Conservation (phyloP, 2,888 invertebrate species). For the Bombylius discolor region DNA sequence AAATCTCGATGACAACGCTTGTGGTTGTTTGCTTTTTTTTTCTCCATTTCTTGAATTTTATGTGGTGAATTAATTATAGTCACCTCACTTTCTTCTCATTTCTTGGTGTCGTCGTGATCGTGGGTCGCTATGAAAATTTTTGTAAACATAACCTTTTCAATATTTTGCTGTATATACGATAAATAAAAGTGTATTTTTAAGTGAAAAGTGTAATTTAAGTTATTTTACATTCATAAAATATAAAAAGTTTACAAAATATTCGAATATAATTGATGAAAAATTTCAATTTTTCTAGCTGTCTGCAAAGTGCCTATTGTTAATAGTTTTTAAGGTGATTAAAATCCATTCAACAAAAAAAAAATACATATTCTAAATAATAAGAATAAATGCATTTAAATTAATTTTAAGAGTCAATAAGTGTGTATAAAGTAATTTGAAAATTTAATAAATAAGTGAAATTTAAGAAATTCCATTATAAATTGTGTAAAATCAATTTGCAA, state of each 20-base stretch:
- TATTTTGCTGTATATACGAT: constrained; percentile 9
- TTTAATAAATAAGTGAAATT: too few species aligned
- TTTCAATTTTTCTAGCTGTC: constrained; percentile 2
- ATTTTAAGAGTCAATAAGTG: too few species aligned
- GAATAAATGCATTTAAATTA: too few species aligned
- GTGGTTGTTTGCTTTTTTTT: too few species aligned
- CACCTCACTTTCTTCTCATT: too few species aligned
- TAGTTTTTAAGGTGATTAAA: background rate
- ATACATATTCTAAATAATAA: too few species aligned
- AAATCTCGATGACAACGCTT: too few species aligned
- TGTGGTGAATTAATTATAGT: too few species aligned
- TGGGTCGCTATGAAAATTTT: constrained; percentile 8
- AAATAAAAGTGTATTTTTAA: background rate
- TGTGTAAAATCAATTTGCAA: constrained; percentile 25
- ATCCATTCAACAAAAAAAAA: background rate
- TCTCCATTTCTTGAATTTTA: too few species aligned
- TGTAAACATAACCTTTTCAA: constrained; percentile 14
- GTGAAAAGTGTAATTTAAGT: background rate
- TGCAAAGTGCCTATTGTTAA: constrained; percentile 4
- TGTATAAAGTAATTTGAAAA: too few species aligned
- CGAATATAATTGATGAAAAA: background rate
- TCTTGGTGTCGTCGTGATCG: constrained; percentile 1
- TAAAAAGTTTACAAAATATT: background rate
- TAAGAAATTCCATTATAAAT: too few species aligned
- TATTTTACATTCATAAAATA: background rate